Evolutionary conservation across 2,888 invertebrate genomes (phyloP).

Genomic region (Sacculina carcini): DNA sequence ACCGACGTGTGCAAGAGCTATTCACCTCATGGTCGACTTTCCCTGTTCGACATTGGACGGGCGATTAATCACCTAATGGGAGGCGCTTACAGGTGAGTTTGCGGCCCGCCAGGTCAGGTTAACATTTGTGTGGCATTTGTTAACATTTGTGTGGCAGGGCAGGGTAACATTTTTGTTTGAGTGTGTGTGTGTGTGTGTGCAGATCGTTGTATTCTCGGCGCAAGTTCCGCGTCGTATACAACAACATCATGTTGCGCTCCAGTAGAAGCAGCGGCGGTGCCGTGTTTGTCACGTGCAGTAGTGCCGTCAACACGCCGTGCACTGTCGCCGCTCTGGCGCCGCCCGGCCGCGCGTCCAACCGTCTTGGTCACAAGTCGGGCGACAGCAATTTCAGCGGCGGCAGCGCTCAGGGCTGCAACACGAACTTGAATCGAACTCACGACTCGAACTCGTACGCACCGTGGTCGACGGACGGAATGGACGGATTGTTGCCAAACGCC

Average conservation of each 20-base stretch:
- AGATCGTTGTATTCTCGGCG: constrained; percentile 76
- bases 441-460: constrained; percentile 36
- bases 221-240: constrained; percentile 42
- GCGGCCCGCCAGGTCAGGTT: too few species aligned
- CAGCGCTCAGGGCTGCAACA: constrained; percentile 1
- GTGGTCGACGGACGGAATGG: too few species aligned
- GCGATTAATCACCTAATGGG: constrained; percentile 97
- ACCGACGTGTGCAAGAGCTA: constrained; percentile 71
- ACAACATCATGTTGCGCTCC: constrained; percentile 9
- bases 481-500: too few species aligned
- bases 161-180: too few species aligned
- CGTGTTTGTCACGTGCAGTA: not conserved
- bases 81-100: constrained; percentile 67
- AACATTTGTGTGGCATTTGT: too few species aligned
- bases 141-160: too few species aligned
- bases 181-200: too few species aligned
- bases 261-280: not conserved
- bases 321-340: constrained; percentile 8
- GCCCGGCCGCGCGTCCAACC: not conserved
- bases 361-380: not conserved
- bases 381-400: not conserved
- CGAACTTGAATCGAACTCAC: constrained; percentile 11
- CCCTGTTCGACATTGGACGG: constrained; percentile 79
- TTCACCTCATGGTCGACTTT: constrained; percentile 66
- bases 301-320: constrained; percentile 6